Base-by-base conservation (phyloP, 1,140 invertebrate species). In the Galleria mellonella region DNA sequence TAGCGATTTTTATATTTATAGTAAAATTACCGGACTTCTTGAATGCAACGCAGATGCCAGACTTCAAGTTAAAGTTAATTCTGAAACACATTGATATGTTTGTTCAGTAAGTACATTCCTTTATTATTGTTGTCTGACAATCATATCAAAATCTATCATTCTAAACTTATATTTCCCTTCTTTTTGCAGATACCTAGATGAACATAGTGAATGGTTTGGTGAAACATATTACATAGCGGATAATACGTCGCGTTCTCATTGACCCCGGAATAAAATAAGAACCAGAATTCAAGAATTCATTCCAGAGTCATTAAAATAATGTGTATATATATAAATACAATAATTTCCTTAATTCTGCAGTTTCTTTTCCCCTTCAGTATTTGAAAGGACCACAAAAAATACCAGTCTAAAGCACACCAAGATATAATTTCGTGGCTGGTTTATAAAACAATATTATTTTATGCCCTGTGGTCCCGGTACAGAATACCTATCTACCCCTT, bases 151-250 rank as follows among this genome's bases (percentile, higher is more conserved):
- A n/a, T n/a, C n/a, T n/a, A 23, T 23, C 6, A 23, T 23, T 23
- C 6, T 23, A 3, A 23, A 23, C 7, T 8, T 14, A 8, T 41
- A 36, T 36, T 45, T n/a, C n/a, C 6, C 7, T 17, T 11, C 12
- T 35, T 29, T 45, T 47, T 51, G 14, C 64, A 87, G 84, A 55
- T 87, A 79, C 46, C 55, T 87, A 49, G 78, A 87, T 17, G 79
- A 87, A 29, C 83, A 87, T 57, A 76, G 69, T 32, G 84, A 87
- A 47, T 87, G 84, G 84, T 87, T 87, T 44, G 81, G 83, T 4
- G 79, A 86, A 36, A 69, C 69, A 55, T 77, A 74, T 56, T 87
- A 87, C 60, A 63, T 76, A 11, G 66, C 67, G 5, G 77, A 83
- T 46, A 72, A 51, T 36, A 60, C 72, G 17, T 72, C 69, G n/a